Conservation (phyloP, 1,140 invertebrate species). For the Euwallacea similis region DNA sequence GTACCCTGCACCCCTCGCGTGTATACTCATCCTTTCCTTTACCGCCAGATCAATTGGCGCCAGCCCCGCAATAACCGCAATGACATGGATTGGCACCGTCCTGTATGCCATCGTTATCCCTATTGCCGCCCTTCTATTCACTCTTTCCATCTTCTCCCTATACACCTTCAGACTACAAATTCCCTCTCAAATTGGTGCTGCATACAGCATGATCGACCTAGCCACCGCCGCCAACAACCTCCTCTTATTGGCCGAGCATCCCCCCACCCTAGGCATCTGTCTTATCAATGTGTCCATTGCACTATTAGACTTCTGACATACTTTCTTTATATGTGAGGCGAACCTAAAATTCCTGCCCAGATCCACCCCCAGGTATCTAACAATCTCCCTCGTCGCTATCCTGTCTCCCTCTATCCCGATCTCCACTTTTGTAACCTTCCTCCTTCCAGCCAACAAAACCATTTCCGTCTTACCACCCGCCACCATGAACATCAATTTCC, state of each 20-base stretch:
- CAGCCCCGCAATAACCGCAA: constrained; percentile 2
- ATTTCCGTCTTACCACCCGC: constrained; percentile 13
- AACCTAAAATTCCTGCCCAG: background rate
- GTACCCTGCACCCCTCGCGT: background rate
- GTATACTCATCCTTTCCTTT: background rate
- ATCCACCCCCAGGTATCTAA: background rate
- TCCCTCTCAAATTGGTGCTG: constrained; percentile 20
- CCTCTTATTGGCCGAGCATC: constrained; percentile 2
- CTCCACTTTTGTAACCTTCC: background rate
- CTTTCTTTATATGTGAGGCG: background rate
- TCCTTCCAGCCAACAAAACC: constrained; percentile 9
- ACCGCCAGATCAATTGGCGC: background rate
- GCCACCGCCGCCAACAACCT: background rate
- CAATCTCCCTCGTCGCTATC: background rate
- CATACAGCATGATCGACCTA: constrained; percentile 14
- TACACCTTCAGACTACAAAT: constrained; percentile 4
- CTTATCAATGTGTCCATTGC: background rate
- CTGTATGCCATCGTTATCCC: constrained; percentile 24
- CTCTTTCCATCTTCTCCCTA: background rate
- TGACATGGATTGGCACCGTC: constrained; percentile 11
- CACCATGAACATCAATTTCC: background rate
- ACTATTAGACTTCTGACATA: background rate
- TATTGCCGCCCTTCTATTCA: constrained; percentile 23
- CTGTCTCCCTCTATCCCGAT: background rate
- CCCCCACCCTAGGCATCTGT: constrained; percentile 5